phyloP scores from a whole-genome alignment of 1,140 invertebrate species.

The Ostrea edulis region DNA sequence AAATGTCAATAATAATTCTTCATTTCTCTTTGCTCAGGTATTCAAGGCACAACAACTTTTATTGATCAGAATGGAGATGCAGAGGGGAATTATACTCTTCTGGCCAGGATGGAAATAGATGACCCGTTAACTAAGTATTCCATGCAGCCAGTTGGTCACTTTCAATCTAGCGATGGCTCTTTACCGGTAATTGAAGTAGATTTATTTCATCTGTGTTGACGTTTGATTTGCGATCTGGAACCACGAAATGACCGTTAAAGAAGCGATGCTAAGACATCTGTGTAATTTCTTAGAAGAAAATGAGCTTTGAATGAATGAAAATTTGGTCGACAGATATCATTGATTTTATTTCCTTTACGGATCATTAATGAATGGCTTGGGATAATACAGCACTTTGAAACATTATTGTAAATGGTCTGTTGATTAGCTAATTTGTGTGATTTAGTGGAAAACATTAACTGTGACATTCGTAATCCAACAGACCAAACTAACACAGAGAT shows the following conservation, averaged over 20 bases:
- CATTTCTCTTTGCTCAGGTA: slow-evolving; percentile 85
- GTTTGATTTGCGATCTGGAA: background rate
- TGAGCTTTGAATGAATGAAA: slow-evolving; percentile 33
- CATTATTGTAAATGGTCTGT: slow-evolving; percentile 2
- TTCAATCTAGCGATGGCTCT: slow-evolving; percentile 60
- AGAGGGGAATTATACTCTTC: slow-evolving; percentile 96
- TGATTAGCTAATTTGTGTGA: background rate
- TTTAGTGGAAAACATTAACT: background rate
- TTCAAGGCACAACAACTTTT: slow-evolving; percentile 93
- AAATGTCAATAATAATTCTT: background rate
- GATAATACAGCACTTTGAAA: background rate
- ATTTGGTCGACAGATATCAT: background rate
- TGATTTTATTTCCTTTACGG: slow-evolving; percentile 24
- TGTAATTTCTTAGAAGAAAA: slow-evolving; percentile 10
- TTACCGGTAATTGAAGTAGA: slow-evolving; percentile 63
- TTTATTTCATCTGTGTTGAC: background rate
- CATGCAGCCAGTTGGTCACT: slow-evolving; percentile 76
- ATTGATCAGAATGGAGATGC: slow-evolving; percentile 96
- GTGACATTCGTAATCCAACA: background rate
- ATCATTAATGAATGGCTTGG: background rate
- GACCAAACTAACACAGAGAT: background rate
- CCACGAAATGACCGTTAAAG: background rate
- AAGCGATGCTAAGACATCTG: background rate
- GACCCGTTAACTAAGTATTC: slow-evolving; percentile 78
- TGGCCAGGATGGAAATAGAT: slow-evolving; percentile 81